Conservation (phyloP, 53 echinoderm and acorn worm species). For the Temnopleurus reevesii region DNA sequence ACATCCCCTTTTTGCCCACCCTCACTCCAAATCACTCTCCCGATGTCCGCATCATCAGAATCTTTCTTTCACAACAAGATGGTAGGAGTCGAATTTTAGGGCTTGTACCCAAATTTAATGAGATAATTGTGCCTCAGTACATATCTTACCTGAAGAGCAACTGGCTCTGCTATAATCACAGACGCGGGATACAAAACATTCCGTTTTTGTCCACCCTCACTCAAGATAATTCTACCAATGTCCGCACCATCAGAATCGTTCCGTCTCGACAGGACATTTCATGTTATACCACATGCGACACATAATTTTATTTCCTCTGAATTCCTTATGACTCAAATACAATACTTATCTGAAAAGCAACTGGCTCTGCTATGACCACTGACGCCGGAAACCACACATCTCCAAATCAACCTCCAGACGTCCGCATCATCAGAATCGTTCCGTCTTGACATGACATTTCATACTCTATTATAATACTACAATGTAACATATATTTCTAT, state of each 20-base stretch:
- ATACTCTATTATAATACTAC: too few species aligned
- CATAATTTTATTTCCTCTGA: too few species aligned
- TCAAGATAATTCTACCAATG: slow-evolving; percentile 30
- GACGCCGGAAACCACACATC: slow-evolving; percentile 17
- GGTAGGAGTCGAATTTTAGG: too few species aligned
- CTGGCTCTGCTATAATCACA: slow-evolving; percentile 1
- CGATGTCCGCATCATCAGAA: not conserved
- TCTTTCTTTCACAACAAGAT: too few species aligned
- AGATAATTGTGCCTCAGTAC: too few species aligned
- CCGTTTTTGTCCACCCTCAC: not conserved
- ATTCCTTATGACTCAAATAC: too few species aligned
- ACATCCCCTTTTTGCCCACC: slow-evolving; percentile 13
- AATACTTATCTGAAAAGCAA: slow-evolving; percentile 37
- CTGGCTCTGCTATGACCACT: slow-evolving; percentile 4
- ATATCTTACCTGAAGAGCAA: slow-evolving; percentile 3
- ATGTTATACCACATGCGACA: too few species aligned
- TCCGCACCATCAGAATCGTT: not conserved
- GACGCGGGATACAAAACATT: slow-evolving; percentile 8
- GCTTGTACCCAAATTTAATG: too few species aligned
- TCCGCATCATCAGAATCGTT: not conserved
- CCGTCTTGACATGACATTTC: slow-evolving; percentile 61
- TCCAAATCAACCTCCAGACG: slow-evolving; percentile 25
- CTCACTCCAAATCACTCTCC: slow-evolving; percentile 22
- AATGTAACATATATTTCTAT: too few species aligned
- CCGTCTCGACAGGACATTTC: slow-evolving; percentile 61